Conservation (phyloP, 1,140 invertebrate genomes). For the Drosophila nigromelanica region DNA sequence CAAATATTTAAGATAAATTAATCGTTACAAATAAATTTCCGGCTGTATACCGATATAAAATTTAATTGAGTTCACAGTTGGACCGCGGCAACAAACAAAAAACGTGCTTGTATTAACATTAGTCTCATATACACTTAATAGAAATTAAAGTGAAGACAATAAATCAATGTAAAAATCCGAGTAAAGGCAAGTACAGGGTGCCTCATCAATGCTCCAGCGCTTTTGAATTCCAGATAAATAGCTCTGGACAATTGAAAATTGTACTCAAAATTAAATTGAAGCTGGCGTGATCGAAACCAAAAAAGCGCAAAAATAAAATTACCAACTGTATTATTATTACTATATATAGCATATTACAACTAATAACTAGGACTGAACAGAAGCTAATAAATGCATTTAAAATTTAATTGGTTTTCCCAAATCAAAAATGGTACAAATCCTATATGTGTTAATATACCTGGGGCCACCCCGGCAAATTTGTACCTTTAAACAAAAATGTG, state of each 20-base stretch:
- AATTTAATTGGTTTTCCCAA: neutral
- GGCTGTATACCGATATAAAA: slow-evolving; percentile 7
- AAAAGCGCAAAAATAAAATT: slow-evolving; percentile 28
- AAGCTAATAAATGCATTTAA: slow-evolving; percentile 1
- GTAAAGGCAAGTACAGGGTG: slow-evolving; percentile 23
- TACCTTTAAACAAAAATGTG: neutral
- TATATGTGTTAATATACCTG: neutral
- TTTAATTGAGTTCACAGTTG: slow-evolving; percentile 26
- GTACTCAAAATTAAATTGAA: slow-evolving; percentile 22
- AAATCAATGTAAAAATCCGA: slow-evolving; percentile 42
- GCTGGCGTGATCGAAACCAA: slow-evolving; percentile 10
- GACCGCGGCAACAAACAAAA: slow-evolving; percentile 17
- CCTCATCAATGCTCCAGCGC: neutral
- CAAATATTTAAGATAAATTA: slow-evolving; percentile 13
- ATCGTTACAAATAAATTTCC: slow-evolving; percentile 24
- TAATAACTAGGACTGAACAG: neutral
- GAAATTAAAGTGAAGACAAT: slow-evolving; percentile 25
- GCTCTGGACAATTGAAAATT: slow-evolving; percentile 3
- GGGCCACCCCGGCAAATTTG: neutral
- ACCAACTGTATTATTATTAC: slow-evolving; percentile 6
- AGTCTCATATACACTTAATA: slow-evolving; percentile 6
- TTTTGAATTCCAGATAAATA: slow-evolving; percentile 25
- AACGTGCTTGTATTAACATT: slow-evolving; percentile 50
- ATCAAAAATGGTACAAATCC: neutral
- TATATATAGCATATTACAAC: slow-evolving; percentile 4